phyloP scores from a whole-genome alignment of 2,113 vertebrate genomes.

The Thalassoma bifasciatum region DNA sequence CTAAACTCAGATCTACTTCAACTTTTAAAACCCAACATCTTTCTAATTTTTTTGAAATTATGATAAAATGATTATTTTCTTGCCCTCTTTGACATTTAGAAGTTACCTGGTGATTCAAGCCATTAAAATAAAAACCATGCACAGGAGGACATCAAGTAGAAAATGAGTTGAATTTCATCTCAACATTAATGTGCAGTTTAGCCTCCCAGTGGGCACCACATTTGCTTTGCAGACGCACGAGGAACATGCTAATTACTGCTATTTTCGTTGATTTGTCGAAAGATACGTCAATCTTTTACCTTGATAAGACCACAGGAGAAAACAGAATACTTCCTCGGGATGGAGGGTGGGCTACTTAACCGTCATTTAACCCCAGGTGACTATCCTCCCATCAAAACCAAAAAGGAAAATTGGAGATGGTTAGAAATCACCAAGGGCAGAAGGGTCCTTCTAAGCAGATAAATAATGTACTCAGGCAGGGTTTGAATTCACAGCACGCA shows the following conservation, averaged over 20 bases:
- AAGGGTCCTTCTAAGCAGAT: slow-evolving; percentile 65
- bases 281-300: neutral
- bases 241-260: slow-evolving; percentile 20
- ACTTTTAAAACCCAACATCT: too few relatives aligned
- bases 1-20: too few relatives aligned
- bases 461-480: slow-evolving; percentile 74
- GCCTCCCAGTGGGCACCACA: neutral
- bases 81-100: neutral
- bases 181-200: neutral
- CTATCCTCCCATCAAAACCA: slow-evolving; percentile 57
- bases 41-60: neutral
- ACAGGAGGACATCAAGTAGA: neutral
- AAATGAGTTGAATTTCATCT: slow-evolving; percentile 2
- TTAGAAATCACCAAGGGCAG: slow-evolving; percentile 71
- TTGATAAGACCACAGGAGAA: slow-evolving; percentile 9
- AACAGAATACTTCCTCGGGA: slow-evolving; percentile 1
- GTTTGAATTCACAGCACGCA: slow-evolving; percentile 61
- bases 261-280: too few relatives aligned
- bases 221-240: neutral
- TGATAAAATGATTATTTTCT: neutral
- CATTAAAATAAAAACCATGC: neutral
- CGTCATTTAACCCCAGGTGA: slow-evolving; percentile 67
- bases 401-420: slow-evolving; percentile 65
- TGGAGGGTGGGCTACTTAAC: slow-evolving; percentile 48
- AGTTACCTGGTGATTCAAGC: neutral